phyloP scores from a whole-genome alignment of 2,113 vertebrate species.

The Thunnus maccoyii region DNA sequence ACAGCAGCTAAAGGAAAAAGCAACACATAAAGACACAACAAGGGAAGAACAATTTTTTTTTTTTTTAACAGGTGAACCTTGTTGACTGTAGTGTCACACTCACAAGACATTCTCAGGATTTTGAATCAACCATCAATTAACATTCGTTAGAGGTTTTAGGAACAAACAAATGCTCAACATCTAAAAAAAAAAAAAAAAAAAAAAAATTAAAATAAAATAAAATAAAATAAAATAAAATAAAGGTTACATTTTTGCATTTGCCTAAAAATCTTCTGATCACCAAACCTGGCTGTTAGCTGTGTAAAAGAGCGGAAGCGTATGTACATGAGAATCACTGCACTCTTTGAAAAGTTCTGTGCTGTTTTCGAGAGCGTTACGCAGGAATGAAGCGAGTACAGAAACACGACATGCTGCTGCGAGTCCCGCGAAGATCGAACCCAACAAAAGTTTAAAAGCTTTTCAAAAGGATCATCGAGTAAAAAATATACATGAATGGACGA shows the following conservation, averaged over 20 bases:
- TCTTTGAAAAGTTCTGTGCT: slow-evolving; percentile 65
- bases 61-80: slow-evolving; percentile 52
- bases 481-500: slow-evolving; percentile 54
- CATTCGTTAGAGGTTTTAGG: slow-evolving; percentile 51
- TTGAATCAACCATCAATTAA: slow-evolving; percentile 52
- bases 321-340: slow-evolving; percentile 69
- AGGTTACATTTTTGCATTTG: slow-evolving; percentile 67
- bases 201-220: not conserved
- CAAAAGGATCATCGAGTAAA: slow-evolving; percentile 47
- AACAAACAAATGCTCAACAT: slow-evolving; percentile 38
- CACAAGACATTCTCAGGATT: slow-evolving; percentile 65
- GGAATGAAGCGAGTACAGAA: slow-evolving; percentile 64
- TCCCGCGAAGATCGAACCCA: slow-evolving; percentile 54
- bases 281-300: slow-evolving; percentile 60
- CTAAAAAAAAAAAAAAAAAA: slow-evolving; percentile 3
- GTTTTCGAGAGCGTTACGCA: slow-evolving; percentile 46
- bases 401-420: slow-evolving; percentile 69
- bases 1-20: slow-evolving; percentile 52
- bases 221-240: slow-evolving; percentile 3
- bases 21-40: slow-evolving; percentile 56
- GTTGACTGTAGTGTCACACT: slow-evolving; percentile 67
- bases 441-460: slow-evolving; percentile 51
- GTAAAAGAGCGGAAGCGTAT: slow-evolving; percentile 61
- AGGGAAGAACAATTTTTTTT: slow-evolving; percentile 46
- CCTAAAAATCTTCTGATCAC: slow-evolving; percentile 63